Conservation (phyloP, 1,140 invertebrate species). For the Pseudomyrmex pallidus region DNA sequence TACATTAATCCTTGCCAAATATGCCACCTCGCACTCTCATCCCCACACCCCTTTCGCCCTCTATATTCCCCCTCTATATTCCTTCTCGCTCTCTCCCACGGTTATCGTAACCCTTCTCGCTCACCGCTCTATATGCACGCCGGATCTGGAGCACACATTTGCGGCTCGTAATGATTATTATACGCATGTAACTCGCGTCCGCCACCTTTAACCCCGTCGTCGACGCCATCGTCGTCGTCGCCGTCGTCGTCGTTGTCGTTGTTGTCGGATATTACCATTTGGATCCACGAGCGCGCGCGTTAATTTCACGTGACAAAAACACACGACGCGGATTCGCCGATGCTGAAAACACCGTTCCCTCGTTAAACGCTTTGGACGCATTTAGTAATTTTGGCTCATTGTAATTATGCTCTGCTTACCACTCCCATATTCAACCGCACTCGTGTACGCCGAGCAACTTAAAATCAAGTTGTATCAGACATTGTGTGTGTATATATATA, state of each 20-base stretch:
- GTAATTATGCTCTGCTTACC: constrained; percentile 60
- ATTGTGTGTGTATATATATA: no score
- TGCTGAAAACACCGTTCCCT: constrained; percentile 61
- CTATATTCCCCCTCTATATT: neutral
- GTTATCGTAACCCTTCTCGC: constrained; percentile 64
- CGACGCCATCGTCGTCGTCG: constrained; percentile 43
- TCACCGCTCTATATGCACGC: constrained; percentile 35
- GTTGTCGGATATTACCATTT: constrained; percentile 61
- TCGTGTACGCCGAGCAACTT: constrained; percentile 37
- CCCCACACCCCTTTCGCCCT: neutral
- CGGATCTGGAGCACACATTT: constrained; percentile 65
- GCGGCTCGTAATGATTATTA: constrained; percentile 72
- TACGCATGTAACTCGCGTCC: constrained; percentile 69
- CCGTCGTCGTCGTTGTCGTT: constrained; percentile 52
- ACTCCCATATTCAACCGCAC: constrained; percentile 58
- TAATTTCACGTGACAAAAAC: constrained; percentile 58
- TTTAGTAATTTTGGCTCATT: constrained; percentile 61
- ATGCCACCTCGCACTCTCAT: constrained; percentile 45
- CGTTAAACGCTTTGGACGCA: constrained; percentile 58
- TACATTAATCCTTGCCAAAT: constrained; percentile 73
- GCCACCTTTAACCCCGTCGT: constrained; percentile 59
- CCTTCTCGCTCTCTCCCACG: neutral
- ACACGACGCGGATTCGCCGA: constrained; percentile 56
- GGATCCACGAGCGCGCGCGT: constrained; percentile 44
- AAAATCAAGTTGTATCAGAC: constrained; percentile 49